phyloP scores from a whole-genome alignment of 2,888 invertebrate genomes.

The Sarcophaga subvicina region DNA sequence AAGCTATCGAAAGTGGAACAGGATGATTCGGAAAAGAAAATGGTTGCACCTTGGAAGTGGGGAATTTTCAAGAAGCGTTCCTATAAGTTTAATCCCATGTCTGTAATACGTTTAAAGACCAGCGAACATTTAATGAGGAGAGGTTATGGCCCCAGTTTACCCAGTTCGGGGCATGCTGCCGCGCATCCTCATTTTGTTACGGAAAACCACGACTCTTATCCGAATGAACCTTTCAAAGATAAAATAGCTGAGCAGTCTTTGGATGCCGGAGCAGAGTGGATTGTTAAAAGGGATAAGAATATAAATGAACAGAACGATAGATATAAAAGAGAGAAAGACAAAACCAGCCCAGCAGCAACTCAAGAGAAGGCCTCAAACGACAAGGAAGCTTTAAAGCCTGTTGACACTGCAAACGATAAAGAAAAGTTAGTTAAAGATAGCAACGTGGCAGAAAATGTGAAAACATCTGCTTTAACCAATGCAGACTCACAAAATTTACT shows the following conservation, averaged over 20 bases:
- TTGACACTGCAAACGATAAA: too few relatives aligned
- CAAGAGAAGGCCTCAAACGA: neutral
- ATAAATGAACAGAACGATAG: neutral
- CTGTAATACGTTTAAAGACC: conserved; percentile 79
- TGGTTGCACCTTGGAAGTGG: conserved; percentile 31
- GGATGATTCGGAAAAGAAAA: conserved; percentile 75
- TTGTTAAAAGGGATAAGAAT: conserved; percentile 23
- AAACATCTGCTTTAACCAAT: too few relatives aligned
- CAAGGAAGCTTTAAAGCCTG: neutral
- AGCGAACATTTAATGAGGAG: conserved; percentile 77
- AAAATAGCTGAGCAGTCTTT: too few relatives aligned
- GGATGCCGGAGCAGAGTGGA: conserved; percentile 1
- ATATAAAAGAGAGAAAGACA: conserved; percentile 17
- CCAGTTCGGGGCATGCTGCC: conserved; percentile 75
- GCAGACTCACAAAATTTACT: neutral
- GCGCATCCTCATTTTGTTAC: conserved; percentile 54
- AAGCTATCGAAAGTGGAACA: conserved; percentile 81
- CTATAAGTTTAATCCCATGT: conserved; percentile 74
- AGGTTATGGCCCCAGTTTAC: conserved; percentile 78
- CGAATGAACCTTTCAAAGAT: neutral
- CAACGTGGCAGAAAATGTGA: too few relatives aligned
- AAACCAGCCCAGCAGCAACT: neutral
- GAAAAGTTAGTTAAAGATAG: too few relatives aligned
- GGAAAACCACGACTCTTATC: neutral
- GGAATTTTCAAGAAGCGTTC: conserved; percentile 66